A percentile compares a stretch with the other conserved stretches of the same genome.
Conservation (phyloP, 2,888 invertebrate genomes). For the Drosophila subsilvestris region DNA sequence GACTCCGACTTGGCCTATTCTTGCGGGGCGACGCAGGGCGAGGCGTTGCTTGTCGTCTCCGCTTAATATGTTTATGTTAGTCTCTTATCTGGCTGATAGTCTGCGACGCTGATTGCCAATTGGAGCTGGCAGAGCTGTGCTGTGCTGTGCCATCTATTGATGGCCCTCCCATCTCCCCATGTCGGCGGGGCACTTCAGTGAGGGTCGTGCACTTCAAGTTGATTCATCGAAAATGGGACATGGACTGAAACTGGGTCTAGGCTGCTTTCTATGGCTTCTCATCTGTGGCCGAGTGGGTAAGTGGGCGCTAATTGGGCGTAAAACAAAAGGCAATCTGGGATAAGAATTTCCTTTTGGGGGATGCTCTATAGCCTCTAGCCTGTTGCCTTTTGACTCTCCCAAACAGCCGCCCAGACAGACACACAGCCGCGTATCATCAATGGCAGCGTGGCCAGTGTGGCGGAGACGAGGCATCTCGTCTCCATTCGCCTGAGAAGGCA, state of each 20-base stretch:
- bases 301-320: no score
- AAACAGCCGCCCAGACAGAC: background rate
- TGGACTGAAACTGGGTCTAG: background rate
- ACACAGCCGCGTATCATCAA: slow-evolving; percentile 75
- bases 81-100: slow-evolving; percentile 62
- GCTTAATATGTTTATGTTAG: slow-evolving; percentile 43
- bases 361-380: no score
- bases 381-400: background rate
- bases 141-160: background rate
- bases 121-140: slow-evolving; percentile 31
- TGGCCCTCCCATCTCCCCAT: slow-evolving; percentile 12
- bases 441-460: slow-evolving; percentile 65
- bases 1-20: background rate
- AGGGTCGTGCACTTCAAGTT: slow-evolving; percentile 23
- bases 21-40: background rate
- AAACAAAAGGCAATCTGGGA: no score
- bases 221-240: background rate
- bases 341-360: no score
- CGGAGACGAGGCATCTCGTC: slow-evolving; percentile 75
- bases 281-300: slow-evolving; percentile 41
- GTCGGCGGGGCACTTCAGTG: slow-evolving; percentile 45
- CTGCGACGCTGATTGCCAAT: slow-evolving; percentile 63
- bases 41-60: slow-evolving; percentile 10
- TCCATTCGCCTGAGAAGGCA: slow-evolving; percentile 77
- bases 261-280: slow-evolving; percentile 31